A percentile compares a stretch with the other conserved stretches of the same genome.
Evolutionary conservation across 2,113 vertebrate species (phyloP).

Genomic region (Morone saxatilis): DNA sequence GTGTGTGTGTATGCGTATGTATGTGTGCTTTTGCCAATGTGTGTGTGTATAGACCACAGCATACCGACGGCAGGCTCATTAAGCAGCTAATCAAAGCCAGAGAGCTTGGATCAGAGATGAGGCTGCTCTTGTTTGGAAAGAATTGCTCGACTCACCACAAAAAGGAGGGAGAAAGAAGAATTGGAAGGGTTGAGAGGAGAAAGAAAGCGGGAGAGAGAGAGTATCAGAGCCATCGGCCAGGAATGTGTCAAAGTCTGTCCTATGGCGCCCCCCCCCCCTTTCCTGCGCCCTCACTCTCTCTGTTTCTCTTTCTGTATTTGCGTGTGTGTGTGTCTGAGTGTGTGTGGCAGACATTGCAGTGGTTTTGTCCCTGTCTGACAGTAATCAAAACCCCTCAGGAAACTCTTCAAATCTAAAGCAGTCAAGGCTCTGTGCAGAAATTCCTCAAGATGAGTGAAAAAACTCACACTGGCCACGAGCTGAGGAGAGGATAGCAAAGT

Average conservation of each 20-base stretch:
- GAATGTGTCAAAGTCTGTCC: constrained; percentile 83
- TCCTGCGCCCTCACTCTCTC: constrained; percentile 54
- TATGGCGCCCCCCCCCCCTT: constrained; percentile 68
- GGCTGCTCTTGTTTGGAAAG: constrained; percentile 85
- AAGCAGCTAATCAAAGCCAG: constrained; percentile 87
- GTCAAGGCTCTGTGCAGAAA: constrained; percentile 67
- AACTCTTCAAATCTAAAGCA: constrained; percentile 80
- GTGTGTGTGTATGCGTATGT: constrained; percentile 23
- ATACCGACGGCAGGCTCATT: constrained; percentile 84
- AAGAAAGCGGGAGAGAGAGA: constrained; percentile 65
- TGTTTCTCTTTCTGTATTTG: constrained; percentile 73
- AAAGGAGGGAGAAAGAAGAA: constrained; percentile 72
- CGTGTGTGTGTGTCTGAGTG: constrained; percentile 55
- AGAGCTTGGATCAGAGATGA: constrained; percentile 81
- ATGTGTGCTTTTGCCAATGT: constrained; percentile 10
- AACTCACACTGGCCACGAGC: constrained; percentile 40
- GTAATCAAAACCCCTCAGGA: constrained; percentile 83
- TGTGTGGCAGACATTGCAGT: constrained; percentile 65
- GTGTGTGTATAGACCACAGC: constrained; percentile 69
- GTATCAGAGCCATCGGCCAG: constrained; percentile 77
- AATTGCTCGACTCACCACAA: constrained; percentile 83
- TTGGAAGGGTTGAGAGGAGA: constrained; percentile 66
- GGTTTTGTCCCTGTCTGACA: constrained; percentile 79
- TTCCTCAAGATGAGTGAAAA: constrained; percentile 66
- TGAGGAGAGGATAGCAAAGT: constrained; percentile 34